Base-by-base conservation (phyloP, 2,797 vertebrate species). In the Anableps anableps region DNA sequence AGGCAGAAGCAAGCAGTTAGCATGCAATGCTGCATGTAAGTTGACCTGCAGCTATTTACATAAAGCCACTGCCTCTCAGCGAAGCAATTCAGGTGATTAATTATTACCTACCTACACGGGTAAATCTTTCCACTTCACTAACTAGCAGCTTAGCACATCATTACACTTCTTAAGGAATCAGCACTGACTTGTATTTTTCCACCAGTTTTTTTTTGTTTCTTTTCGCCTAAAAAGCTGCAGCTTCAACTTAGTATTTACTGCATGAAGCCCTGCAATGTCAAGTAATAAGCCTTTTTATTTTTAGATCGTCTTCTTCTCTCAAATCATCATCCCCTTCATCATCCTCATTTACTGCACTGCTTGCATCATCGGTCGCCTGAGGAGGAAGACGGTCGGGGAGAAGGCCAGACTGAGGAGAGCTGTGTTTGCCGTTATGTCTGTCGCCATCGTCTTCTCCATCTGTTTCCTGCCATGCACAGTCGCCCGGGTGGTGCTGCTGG, bases 381-480 rank as follows among this genome's bases (percentile, higher is more conserved):
- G 53, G 76, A 81, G 41, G 87, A 93, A 93, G 66, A 94, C 91
- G 0, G 81, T 95, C 0, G 94, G 90, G 1, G 92, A 91, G 16
- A 91, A 88, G 80, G 82, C 91, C 43, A 94, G 94, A 74, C 92
- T 96, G 77, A 83, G 77, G 79, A 76, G 90, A 34, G 92, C 94
- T 0, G 76, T 88, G 82, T 83, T 84, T 0, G 88, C 95, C 17
- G 88, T 95, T 74, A 80, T 84, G 21, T 74, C 86, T 0, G 92
- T 94, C 0, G 80, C 93, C 3, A n/a, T 92, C 0, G 89, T 96
- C 62, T 96, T 95, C 62, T 80, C 86, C 0, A 0, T 94, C 38
- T 96, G 95, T 84, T 96, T 97, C 78, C 85, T 96, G 81, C 92
- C 94, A 0, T 90, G 91, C 14, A 50, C 93, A 0, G 8, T 95